Evolutionary conservation across 2,797 vertebrate species (phyloP), one percentile per base, ranked within the genome.

Genomic region (Sebastes wilsoni): DNA sequence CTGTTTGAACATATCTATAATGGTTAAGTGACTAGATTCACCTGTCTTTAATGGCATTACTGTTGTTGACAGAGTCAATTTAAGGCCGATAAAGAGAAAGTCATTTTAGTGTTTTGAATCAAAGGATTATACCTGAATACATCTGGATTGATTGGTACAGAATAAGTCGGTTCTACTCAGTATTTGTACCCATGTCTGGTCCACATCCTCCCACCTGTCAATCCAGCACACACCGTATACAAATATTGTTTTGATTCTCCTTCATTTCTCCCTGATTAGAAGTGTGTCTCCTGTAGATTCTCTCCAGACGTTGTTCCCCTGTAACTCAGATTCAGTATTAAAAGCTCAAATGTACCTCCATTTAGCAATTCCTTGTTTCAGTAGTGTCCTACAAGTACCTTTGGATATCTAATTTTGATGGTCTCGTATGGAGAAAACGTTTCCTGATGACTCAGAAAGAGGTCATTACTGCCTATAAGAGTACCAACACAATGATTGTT

Each of bases 141-240:
- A 65, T 0, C 12, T 46, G 8, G 9, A 58, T 10, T 64, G 12
- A 56, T 10, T 64, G 16, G 4, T 46, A 11, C 5, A 46, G 25
- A 72, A 72, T 32, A 18, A 20, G 5, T 7, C 67, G 49, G 22
- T 80, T 83, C 14, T 38, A 11, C 68, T 69, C 69, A 64, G 88
- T 89, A 84, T 91, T 85, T 86, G 23, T 77, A 66, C 60, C 77
- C 75, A 73, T 66, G 67, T 89, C 77, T 66, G 54, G 18, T 71
- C 22, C 36, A 18, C 16, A 9, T 66, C 52, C 27, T 66, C 54
- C 49, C 28, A 9, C 30, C 20, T 58, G 23, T 68, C 56, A 54
- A 2, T 71, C 72, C 13, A 30, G 4, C 16, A 10, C 14, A 13
- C 14, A 20, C 46, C 16, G 46, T 42, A 42, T 9, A 49, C 8